Base-by-base conservation (phyloP, 2,888 invertebrate species). In the Eilema caniola region DNA sequence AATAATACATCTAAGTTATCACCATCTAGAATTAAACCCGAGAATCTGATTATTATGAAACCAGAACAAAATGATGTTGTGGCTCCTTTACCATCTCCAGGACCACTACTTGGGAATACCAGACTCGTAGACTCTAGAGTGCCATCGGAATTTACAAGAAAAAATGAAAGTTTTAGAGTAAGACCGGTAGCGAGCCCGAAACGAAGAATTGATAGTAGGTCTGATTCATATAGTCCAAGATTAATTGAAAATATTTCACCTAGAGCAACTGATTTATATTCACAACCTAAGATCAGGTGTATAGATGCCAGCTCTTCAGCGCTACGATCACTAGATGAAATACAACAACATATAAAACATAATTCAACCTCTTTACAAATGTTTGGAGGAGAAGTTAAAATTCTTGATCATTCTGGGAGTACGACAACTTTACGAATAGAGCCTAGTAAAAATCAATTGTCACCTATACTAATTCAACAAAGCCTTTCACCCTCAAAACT, bases 91-190 rank as follows among this genome's bases (percentile, higher is more conserved):
- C 97, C 97, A 61, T 98, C 98, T 5, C 98, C 98, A 0, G 98
- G 98, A 0, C 98, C 98, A 0, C 93, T 98, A 75, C 94, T 98
- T 31, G 98, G 98, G 8, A 98, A 97, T 85, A 98, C 98, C 2
- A 96, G 98, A 66, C 93, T 98, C 56, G 97, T 98, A 23, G 98
- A 98, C 79, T 92, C 96, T 16, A 92, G 94, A 83, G 79, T 86
- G 56, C 86, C 93, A 53, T 81, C 89, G 57, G 96, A 96, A 71
- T 94, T 93, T 70, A 85, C 86, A 64, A 90, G 91, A 78, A 94
- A 91, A 87, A 85, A 84, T 63, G 95, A 95, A 73, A 88, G 77
- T 75, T 82, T 92, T 7, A 94, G 91, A 89, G 81, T 89, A 57
- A 94, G 91, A 77, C 78, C 90, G 7, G 85, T 90, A 76, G 87